Conservation (phyloP, 2,888 invertebrate genomes). For the Laothoe populi region DNA sequence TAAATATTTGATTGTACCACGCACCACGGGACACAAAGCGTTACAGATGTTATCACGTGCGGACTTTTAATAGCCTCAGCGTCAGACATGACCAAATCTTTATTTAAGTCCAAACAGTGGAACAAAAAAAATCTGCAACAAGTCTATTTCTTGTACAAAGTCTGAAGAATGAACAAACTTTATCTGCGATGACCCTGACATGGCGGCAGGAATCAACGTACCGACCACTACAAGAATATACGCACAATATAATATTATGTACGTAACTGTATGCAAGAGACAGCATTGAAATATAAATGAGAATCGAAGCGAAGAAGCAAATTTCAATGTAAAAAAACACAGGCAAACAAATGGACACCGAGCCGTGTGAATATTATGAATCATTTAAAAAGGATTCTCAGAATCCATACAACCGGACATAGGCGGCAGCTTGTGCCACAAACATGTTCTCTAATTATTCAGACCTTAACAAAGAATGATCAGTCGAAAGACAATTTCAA, state of each 20-base stretch:
- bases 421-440: conserved; percentile 29
- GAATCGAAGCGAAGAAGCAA: conserved; percentile 41
- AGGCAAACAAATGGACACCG: conserved; percentile 48
- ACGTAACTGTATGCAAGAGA: conserved; percentile 35
- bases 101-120: no score
- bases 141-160: conserved; percentile 4
- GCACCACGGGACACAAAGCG: background rate
- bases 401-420: conserved; percentile 48
- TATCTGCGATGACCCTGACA: conserved; percentile 32
- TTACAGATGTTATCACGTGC: conserved; percentile 8
- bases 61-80: no score
- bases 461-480: conserved; percentile 15
- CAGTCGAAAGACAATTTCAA: conserved; percentile 31
- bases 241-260: conserved; percentile 31
- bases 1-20: no score
- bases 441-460: conserved; percentile 18
- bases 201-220: conserved; percentile 33
- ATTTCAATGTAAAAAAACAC: conserved; percentile 56
- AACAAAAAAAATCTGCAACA: background rate
- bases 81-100: no score
- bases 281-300: conserved; percentile 44
- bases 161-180: conserved; percentile 23
- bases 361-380: conserved; percentile 61
- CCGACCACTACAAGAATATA: conserved; percentile 30
- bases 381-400: conserved; percentile 60